Conservation (phyloP, 2,888 invertebrate genomes). For the Meiosimyza decipiens region DNA sequence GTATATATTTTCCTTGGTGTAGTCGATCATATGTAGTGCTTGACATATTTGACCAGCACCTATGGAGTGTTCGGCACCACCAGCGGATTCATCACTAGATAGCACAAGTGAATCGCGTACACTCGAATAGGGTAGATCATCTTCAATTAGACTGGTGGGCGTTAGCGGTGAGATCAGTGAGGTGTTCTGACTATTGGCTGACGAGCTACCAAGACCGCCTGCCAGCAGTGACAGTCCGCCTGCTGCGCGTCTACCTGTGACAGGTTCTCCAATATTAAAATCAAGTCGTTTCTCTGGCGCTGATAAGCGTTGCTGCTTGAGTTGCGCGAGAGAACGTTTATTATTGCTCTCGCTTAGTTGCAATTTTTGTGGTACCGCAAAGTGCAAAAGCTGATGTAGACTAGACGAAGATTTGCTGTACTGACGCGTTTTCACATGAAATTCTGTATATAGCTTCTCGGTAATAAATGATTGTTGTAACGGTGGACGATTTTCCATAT, state of each 20-base stretch:
- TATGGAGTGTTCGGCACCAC: conserved; percentile 39
- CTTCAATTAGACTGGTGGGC: conserved; percentile 64
- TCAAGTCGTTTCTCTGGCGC: conserved; percentile 47
- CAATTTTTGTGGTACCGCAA: conserved; percentile 65
- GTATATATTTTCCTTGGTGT: conserved; percentile 74
- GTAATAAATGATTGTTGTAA: conserved; percentile 71
- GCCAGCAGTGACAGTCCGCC: conserved; percentile 56
- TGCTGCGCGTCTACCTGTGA: conserved; percentile 60
- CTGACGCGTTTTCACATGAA: conserved; percentile 77
- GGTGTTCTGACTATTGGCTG: conserved; percentile 33
- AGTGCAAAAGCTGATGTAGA: conserved; percentile 66
- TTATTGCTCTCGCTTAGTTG: conserved; percentile 69
- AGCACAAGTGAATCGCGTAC: conserved; percentile 74
- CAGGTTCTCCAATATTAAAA: conserved; percentile 57
- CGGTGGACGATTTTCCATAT: conserved; percentile 59
- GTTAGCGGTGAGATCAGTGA: conserved; percentile 50
- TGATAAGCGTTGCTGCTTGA: conserved; percentile 44
- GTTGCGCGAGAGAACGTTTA: conserved; percentile 56
- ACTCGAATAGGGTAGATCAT: conserved; percentile 78
- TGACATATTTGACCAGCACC: conserved; percentile 46
- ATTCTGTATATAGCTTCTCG: conserved; percentile 76
- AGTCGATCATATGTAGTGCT: conserved; percentile 55
- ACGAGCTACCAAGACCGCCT: background rate
- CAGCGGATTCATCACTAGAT: conserved; percentile 53
- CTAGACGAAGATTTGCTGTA: conserved; percentile 75